Evolutionary conservation across 2,888 invertebrate genomes (phyloP).

Genomic region (Notodonta dromedarius): DNA sequence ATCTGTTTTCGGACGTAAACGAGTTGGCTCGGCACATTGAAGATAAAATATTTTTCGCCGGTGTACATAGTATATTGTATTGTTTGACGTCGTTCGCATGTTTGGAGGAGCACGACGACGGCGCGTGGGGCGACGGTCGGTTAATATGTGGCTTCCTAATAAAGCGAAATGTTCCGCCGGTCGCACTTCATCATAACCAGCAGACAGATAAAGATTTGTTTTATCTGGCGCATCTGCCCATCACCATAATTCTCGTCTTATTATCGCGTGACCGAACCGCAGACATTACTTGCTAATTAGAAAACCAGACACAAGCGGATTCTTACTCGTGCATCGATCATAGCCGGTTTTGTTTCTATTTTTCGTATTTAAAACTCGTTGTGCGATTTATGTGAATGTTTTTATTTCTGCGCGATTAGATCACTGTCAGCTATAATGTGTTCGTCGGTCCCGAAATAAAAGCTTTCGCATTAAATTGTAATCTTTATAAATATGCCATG

Average conservation of each 20-base stretch:
- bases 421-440: conserved; percentile 7
- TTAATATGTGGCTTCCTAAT: conserved; percentile 80
- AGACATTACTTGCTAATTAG: conserved; percentile 16
- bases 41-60: conserved; percentile 36
- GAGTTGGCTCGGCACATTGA: conserved; percentile 38
- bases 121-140: conserved; percentile 60
- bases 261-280: conserved; percentile 13
- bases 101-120: conserved; percentile 55
- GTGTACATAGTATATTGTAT: conserved; percentile 34
- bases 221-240: conserved; percentile 23
- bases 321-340: conserved; percentile 10
- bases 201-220: conserved; percentile 47
- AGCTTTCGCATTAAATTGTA: conserved; percentile 4
- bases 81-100: conserved; percentile 51
- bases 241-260: conserved; percentile 20
- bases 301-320: conserved; percentile 1
- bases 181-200: conserved; percentile 46
- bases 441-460: conserved; percentile 5
- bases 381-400: background rate
- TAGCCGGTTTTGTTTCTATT: conserved; percentile 15
- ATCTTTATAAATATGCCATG: conserved; percentile 9
- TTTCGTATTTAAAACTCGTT: background rate
- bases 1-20: conserved; percentile 31
- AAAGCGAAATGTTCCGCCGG: conserved; percentile 59
- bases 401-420: conserved; percentile 13